A percentile compares a stretch with the other conserved stretches of the same genome.
These are phyloP conservation scores for Thomomys bottae DNA, from an alignment of 2,113 vertebrate species.

Conservation along the genomic window DNA sequence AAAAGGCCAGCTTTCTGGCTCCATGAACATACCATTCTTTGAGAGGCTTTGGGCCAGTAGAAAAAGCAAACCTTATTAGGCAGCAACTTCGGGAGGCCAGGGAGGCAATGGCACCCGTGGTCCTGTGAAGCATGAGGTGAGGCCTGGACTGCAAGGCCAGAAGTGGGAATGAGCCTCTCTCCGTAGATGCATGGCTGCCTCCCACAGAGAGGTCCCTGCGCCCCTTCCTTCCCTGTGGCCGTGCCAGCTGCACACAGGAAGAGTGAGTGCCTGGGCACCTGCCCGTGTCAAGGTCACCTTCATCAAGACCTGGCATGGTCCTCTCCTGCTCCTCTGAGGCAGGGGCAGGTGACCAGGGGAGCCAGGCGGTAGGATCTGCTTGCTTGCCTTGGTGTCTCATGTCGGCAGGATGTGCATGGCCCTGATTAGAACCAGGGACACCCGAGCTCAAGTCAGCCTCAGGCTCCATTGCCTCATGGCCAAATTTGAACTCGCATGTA, in stretches of 20 bases:
- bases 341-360: not conserved
- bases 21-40: not conserved
- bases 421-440: not conserved
- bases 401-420: not conserved
- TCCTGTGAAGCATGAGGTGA: slow-evolving; percentile 44
- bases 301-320: accelerated
- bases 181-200: slow-evolving; percentile 64
- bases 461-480: not conserved
- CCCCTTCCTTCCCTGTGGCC: slow-evolving; percentile 47
- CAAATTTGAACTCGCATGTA: accelerated
- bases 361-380: accelerated
- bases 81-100: slow-evolving; percentile 17
- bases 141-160: slow-evolving; percentile 27
- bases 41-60: slow-evolving; percentile 38
- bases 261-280: accelerated
- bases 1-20: slow-evolving; percentile 55
- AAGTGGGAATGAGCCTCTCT: slow-evolving; percentile 67
- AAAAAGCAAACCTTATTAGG: not conserved
- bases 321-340: accelerated
- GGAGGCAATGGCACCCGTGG: slow-evolving; percentile 47
- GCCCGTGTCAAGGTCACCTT: not conserved
- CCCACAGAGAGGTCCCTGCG: slow-evolving; percentile 59
- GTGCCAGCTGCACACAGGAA: slow-evolving; percentile 27
- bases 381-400: accelerated
- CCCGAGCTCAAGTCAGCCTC: accelerated